Conservation (phyloP, 2,797 vertebrate species). For the Paedocypris micromegethes region DNA sequence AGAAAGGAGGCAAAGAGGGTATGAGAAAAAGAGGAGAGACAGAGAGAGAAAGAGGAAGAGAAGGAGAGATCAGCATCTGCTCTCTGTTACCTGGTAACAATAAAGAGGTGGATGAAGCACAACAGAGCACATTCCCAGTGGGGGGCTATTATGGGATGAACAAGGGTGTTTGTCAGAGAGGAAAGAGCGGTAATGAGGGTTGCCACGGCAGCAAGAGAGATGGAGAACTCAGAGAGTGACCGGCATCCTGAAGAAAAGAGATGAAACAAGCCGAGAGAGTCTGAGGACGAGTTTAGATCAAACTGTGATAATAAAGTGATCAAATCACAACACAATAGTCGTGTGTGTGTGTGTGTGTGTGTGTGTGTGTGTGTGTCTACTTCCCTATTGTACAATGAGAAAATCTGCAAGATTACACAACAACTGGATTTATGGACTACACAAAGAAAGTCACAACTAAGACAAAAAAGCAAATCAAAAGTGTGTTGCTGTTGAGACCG, state of each 20-base stretch:
- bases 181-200: slow-evolving; percentile 6
- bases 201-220: slow-evolving; percentile 14
- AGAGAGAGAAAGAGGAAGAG: slow-evolving; percentile 43
- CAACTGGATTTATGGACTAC: no score
- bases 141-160: slow-evolving; percentile 22
- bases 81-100: slow-evolving; percentile 30
- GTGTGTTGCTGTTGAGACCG: no score
- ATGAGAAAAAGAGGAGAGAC: slow-evolving; percentile 53
- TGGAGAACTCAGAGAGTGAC: neutral
- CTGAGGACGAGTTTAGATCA: neutral
- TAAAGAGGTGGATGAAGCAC: slow-evolving; percentile 1
- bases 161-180: slow-evolving; percentile 22
- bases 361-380: no score
- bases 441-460: no score
- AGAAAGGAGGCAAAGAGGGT: no score
- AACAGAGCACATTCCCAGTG: slow-evolving; percentile 1
- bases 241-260: neutral
- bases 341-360: no score
- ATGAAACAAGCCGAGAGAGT: slow-evolving; percentile 7
- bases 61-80: slow-evolving; percentile 20
- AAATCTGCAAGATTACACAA: no score
- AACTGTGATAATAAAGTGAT: neutral
- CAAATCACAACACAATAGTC: no score
- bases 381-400: no score
- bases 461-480: no score